A percentile compares a stretch with the other conserved stretches of the same genome.
These are phyloP conservation scores for Drosophila trapezifrons DNA, from an alignment of 1,140 invertebrate species.

Conservation along the genomic window DNA sequence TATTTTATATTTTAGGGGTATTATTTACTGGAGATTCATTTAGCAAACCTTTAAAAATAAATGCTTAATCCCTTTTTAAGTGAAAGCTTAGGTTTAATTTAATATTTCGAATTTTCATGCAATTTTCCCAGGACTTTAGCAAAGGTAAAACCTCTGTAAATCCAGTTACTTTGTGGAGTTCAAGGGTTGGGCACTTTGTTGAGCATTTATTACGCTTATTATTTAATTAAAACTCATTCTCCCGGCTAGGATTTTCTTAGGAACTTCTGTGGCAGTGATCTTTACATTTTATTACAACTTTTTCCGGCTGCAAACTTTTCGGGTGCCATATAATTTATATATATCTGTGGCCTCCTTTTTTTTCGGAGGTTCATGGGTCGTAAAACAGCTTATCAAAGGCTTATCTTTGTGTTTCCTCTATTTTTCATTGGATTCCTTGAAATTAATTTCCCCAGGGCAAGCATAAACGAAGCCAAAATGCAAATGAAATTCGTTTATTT, in stretches of 20 bases:
- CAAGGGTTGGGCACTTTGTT: too few species aligned
- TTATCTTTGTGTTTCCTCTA: slow-evolving; percentile 26
- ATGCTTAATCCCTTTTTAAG: too few species aligned
- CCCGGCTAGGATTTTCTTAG: neutral
- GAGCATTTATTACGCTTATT: too few species aligned
- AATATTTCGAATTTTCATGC: too few species aligned
- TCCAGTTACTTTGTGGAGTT: too few species aligned
- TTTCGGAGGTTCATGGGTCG: slow-evolving; percentile 16
- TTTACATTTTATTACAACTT: neutral
- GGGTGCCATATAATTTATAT: slow-evolving; percentile 1
- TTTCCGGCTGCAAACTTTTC: neutral
- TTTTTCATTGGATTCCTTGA: slow-evolving; percentile 30
- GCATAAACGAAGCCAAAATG: slow-evolving; percentile 42
- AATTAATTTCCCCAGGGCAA: slow-evolving; percentile 36
- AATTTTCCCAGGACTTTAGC: too few species aligned
- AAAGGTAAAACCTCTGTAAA: too few species aligned
- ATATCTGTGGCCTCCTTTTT: neutral
- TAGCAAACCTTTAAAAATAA: too few species aligned
- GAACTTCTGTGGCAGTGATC: neutral
- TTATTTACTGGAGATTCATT: too few species aligned
- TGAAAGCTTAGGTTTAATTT: too few species aligned
- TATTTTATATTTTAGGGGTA: too few species aligned
- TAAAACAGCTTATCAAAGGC: slow-evolving; percentile 39
- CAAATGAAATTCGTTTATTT: slow-evolving; percentile 54
- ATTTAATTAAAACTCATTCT: slow-evolving; percentile 3